Conservation (phyloP, 2,113 vertebrate species). For the Sylvicapra grimmia region DNA sequence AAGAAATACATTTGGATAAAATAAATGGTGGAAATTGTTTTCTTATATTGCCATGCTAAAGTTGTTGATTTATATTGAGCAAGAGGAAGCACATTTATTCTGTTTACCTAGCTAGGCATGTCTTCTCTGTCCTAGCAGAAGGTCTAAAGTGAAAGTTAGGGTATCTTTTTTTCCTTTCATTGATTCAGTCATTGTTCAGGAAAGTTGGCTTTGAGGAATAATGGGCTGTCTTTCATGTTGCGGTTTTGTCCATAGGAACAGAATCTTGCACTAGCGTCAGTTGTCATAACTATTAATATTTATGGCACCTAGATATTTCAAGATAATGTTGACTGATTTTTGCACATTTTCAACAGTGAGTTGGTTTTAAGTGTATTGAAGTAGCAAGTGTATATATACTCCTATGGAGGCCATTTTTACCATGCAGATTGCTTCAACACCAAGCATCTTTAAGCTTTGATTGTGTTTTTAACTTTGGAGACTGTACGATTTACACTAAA, state of each 20-base stretch:
- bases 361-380: conserved; percentile 49
- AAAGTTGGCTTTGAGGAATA: conserved; percentile 28
- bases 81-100: not conserved
- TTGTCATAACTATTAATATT: conserved; percentile 15
- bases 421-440: not conserved
- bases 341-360: not conserved
- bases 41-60: not conserved
- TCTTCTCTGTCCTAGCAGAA: not conserved
- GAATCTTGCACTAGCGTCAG: conserved; percentile 54
- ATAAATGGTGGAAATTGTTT: not conserved
- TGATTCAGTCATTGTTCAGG: not conserved
- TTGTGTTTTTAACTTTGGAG: conserved; percentile 24
- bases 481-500: conserved; percentile 9
- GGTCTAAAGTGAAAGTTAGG: not conserved
- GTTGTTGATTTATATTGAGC: not conserved
- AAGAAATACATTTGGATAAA: not conserved
- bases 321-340: conserved; percentile 46
- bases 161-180: not conserved
- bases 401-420: not conserved
- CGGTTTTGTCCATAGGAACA: conserved; percentile 34
- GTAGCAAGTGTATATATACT: not conserved
- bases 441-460: not conserved
- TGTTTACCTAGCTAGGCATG: not conserved
- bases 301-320: conserved; percentile 52
- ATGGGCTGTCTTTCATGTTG: not conserved